These are phyloP conservation scores for Hippoglossus stenolepis DNA, from an alignment of 2,113 vertebrate genomes.

Conservation along the genomic window DNA sequence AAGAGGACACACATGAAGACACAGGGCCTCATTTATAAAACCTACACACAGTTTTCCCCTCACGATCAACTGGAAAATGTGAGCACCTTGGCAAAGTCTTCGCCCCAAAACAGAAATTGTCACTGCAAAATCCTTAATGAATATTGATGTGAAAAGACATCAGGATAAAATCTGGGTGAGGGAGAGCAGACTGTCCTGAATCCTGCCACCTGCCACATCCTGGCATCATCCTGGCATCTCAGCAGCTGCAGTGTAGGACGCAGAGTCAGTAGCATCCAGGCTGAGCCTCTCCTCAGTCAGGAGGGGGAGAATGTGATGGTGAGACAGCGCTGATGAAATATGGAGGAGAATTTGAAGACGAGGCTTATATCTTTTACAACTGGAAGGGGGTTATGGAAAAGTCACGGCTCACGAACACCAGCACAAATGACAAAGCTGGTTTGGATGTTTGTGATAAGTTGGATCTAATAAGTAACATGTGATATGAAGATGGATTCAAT, in stretches of 20 bases:
- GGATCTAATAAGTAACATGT: too few relatives aligned
- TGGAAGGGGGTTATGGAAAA: too few relatives aligned
- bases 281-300: not conserved
- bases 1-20: not conserved
- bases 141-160: not conserved
- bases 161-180: not conserved
- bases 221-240: slow-evolving; percentile 3
- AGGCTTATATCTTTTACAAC: too few relatives aligned
- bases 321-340: not conserved
- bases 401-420: too few relatives aligned
- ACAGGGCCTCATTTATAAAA: not conserved
- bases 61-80: not conserved
- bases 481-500: too few relatives aligned
- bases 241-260: not conserved
- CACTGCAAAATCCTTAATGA: not conserved
- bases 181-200: not conserved
- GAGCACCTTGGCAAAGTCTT: not conserved
- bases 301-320: too few relatives aligned
- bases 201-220: not conserved
- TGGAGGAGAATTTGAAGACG: not conserved
- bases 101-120: not conserved
- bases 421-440: too few relatives aligned
- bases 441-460: too few relatives aligned
- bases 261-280: not conserved
- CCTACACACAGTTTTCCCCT: not conserved